phyloP scores from a whole-genome alignment of 2,888 invertebrate genomes.

The Drosophila nigritarsus region DNA sequence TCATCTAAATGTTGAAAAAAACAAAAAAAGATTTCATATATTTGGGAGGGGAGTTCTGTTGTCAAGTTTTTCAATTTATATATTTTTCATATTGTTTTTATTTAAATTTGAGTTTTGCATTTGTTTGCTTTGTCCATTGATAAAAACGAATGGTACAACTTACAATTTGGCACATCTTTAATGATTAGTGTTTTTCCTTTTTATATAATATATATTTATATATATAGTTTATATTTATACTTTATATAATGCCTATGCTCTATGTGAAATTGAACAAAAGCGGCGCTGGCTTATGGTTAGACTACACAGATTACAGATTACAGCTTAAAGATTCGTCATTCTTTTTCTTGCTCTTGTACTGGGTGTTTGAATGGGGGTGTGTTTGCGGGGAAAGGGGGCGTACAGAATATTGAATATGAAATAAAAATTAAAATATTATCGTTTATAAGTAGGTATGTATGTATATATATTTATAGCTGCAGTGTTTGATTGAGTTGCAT shows the following conservation, averaged over 20 bases:
- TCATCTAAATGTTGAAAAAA: slow-evolving; percentile 67
- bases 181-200: slow-evolving; percentile 76
- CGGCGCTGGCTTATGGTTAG: slow-evolving; percentile 75
- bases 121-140: slow-evolving; percentile 71
- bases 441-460: slow-evolving; percentile 51
- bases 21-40: slow-evolving; percentile 36
- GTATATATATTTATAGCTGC: slow-evolving; percentile 65
- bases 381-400: slow-evolving; percentile 4
- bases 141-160: slow-evolving; percentile 83
- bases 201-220: slow-evolving; percentile 57
- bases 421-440: slow-evolving; percentile 52
- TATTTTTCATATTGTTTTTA: slow-evolving; percentile 54
- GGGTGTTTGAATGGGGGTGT: slow-evolving; percentile 47
- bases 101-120: slow-evolving; percentile 70
- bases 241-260: slow-evolving; percentile 70
- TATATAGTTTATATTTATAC: slow-evolving; percentile 68
- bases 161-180: slow-evolving; percentile 85
- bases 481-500: slow-evolving; percentile 74
- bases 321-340: slow-evolving; percentile 50
- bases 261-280: slow-evolving; percentile 79
- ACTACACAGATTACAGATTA: slow-evolving; percentile 66
- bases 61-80: slow-evolving; percentile 46
- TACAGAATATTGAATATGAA: slow-evolving; percentile 45
- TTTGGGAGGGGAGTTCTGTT: slow-evolving; percentile 39
- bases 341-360: slow-evolving; percentile 60